Conservation (phyloP, 2,888 invertebrate species). For the Hydrotaea cyrtoneurina region DNA sequence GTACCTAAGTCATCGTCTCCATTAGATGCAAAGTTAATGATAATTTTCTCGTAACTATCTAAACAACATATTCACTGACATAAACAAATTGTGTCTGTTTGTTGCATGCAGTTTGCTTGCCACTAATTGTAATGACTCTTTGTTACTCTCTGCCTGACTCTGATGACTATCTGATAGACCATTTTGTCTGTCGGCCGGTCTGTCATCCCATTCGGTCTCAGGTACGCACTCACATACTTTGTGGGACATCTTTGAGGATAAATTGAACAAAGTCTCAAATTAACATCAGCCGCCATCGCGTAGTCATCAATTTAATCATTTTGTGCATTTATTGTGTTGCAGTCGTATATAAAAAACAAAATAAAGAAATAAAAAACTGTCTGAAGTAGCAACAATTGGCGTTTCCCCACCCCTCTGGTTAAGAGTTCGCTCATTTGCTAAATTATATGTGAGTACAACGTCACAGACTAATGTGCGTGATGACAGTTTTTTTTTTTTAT, state of each 20-base stretch:
- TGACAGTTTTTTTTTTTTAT: conserved; percentile 49
- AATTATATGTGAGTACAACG: conserved; percentile 27
- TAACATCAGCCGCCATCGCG: conserved; percentile 30
- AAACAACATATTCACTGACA: neutral
- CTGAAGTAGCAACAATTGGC: conserved; percentile 19
- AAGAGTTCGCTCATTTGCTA: conserved; percentile 11
- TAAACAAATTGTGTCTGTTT: conserved; percentile 20
- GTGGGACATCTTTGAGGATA: neutral
- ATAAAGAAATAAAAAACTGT: neutral
- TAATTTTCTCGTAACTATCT: conserved; percentile 5
- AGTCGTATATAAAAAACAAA: neutral
- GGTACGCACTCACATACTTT: conserved; percentile 13
- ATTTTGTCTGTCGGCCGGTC: neutral
- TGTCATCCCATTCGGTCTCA: neutral
- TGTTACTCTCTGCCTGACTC: neutral
- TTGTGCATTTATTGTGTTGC: conserved; percentile 17
- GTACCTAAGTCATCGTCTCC: neutral
- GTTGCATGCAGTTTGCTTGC: conserved; percentile 6
- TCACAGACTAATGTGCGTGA: conserved; percentile 45
- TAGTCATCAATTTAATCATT: conserved; percentile 23
- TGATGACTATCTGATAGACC: neutral
- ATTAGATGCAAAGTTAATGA: conserved; percentile 11
- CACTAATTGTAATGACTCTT: neutral
- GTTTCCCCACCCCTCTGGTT: neutral
- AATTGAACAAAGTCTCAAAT: neutral